Conservation (phyloP, 1,140 invertebrate species). For the Bombus soroeensis region DNA sequence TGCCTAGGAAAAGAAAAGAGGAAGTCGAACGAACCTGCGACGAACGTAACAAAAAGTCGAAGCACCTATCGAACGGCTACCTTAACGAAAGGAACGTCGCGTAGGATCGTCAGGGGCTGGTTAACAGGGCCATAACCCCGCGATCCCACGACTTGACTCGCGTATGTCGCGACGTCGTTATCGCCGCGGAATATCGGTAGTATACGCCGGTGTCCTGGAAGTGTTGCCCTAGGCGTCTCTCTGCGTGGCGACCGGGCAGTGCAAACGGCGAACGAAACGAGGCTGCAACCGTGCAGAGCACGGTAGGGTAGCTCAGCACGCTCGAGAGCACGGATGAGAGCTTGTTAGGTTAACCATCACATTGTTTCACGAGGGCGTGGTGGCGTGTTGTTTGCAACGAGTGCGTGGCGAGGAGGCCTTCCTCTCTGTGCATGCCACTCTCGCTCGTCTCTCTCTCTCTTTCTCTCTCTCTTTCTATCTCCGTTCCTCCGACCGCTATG, state of each 20-base stretch:
- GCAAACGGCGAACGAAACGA: constrained; percentile 33
- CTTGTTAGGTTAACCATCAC: constrained; percentile 74
- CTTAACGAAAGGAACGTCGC: background rate
- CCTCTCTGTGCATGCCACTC: constrained; percentile 5
- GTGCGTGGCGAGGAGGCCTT: constrained; percentile 37
- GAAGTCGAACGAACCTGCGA: background rate
- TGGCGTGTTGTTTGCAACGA: constrained; percentile 53
- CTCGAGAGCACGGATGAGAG: constrained; percentile 61
- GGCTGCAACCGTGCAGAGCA: constrained; percentile 51
- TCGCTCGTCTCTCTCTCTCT: background rate
- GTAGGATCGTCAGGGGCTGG: background rate
- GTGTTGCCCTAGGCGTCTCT: constrained; percentile 61
- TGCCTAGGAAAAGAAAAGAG: background rate
- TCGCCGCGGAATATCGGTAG: constrained; percentile 45
- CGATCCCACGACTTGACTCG: constrained; percentile 41
- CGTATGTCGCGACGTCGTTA: constrained; percentile 53
- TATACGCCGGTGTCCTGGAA: constrained; percentile 52
- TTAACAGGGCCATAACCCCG: constrained; percentile 22
- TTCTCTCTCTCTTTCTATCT: constrained; percentile 27
- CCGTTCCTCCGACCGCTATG: constrained; percentile 35
- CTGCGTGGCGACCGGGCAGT: constrained; percentile 37
- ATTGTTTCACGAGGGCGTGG: constrained; percentile 72
- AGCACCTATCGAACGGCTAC: background rate
- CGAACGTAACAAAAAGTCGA: background rate
- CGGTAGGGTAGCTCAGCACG: constrained; percentile 58